phyloP scores from a whole-genome alignment of 2,797 vertebrate species.

The Myioborus miniatus region DNA sequence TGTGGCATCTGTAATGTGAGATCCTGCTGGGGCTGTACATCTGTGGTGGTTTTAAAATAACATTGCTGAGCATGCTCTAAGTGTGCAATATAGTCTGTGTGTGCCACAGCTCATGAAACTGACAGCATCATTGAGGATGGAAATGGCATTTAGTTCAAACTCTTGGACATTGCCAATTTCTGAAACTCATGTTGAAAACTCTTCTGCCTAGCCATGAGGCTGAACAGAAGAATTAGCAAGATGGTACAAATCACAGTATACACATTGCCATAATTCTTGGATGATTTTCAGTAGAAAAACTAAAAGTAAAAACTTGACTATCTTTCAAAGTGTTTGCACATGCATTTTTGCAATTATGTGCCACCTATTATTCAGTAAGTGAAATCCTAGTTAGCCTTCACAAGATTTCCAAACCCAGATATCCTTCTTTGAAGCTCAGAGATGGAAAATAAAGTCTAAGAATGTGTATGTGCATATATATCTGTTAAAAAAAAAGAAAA shows the following conservation, averaged over 20 bases:
- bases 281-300: neutral
- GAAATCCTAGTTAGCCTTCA: neutral
- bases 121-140: neutral
- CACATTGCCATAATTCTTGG: neutral
- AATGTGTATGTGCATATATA: neutral
- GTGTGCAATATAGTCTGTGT: neutral
- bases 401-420: neutral
- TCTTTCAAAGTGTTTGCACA: neutral
- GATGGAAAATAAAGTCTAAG: neutral
- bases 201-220: neutral
- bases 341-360: neutral
- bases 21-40: conserved; percentile 7
- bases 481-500: neutral
- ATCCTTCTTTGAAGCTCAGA: neutral
- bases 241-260: neutral
- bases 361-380: neutral
- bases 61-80: neutral
- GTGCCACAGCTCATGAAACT: conserved; percentile 6
- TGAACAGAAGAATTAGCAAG: conserved; percentile 37
- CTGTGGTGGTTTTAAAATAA: conserved; percentile 18
- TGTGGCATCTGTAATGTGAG: neutral
- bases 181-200: neutral
- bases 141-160: neutral
- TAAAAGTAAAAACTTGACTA: neutral
- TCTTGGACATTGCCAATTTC: neutral